These are phyloP conservation scores for Platygyra sinensis DNA, from an alignment of 64 coral and sea anemone species.

Conservation along the genomic window DNA sequence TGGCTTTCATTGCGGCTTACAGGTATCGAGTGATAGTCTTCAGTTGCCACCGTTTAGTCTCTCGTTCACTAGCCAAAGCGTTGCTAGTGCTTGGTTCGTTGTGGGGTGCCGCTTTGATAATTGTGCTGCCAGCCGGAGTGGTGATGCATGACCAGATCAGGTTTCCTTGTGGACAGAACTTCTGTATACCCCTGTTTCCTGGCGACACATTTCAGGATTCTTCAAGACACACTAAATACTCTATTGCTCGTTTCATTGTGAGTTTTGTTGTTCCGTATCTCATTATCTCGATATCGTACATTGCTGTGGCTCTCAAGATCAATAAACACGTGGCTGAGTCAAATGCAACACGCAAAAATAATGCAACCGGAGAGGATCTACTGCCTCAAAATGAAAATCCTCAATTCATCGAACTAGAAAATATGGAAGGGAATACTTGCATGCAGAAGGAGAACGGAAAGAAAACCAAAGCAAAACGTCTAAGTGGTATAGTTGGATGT, in stretches of 20 bases:
- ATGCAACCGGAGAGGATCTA: background rate
- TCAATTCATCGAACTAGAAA: background rate
- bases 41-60: background rate
- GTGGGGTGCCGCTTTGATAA: background rate
- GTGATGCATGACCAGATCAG: background rate
- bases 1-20: background rate
- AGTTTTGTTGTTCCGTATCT: conserved; percentile 7
- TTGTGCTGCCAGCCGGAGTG: background rate
- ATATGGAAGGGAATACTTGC: background rate
- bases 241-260: background rate
- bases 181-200: background rate
- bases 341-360: background rate
- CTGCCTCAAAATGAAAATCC: background rate
- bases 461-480: too few relatives aligned
- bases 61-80: background rate
- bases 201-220: background rate
- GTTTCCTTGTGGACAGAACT: too few relatives aligned
- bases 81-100: background rate
- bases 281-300: background rate
- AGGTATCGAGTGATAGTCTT: background rate
- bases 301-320: background rate
- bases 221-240: background rate
- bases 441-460: background rate
- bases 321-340: background rate
- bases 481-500: background rate